phyloP scores from a whole-genome alignment of 2,797 vertebrate genomes.

The Silurus aristotelis region DNA sequence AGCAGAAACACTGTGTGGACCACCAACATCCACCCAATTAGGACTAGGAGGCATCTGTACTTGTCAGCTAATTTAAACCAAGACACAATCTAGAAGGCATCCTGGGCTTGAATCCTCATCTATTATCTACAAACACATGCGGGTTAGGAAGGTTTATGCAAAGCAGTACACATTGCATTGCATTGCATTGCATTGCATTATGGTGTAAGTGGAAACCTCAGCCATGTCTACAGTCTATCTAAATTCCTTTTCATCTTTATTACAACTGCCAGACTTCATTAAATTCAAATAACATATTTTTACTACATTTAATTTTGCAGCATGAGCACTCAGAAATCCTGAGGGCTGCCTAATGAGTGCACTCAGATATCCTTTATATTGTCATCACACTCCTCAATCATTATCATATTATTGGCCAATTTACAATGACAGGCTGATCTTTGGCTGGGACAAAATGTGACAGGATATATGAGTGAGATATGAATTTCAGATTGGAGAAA shows the following conservation, averaged over 20 bases:
- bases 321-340: not conserved
- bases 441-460: not conserved
- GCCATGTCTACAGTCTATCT: not conserved
- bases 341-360: not conserved
- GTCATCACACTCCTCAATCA: conserved; percentile 23
- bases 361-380: conserved; percentile 12
- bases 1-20: not conserved
- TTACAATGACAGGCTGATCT: not conserved
- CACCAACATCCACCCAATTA: not conserved
- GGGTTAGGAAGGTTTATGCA: not conserved
- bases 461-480: conserved; percentile 5
- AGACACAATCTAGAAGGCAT: not conserved
- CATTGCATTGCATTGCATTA: not conserved
- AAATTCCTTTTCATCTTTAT: conserved; percentile 16
- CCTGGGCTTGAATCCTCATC: not conserved
- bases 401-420: not conserved
- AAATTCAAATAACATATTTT: conserved; percentile 12
- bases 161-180: not conserved
- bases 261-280: conserved; percentile 16
- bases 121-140: not conserved
- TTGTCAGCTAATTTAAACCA: not conserved
- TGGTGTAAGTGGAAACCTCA: not conserved
- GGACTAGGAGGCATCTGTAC: not conserved
- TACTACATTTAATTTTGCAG: conserved; percentile 4
- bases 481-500: not conserved